Evolutionary conservation across 2,797 vertebrate species (phyloP).

Genomic region (Bradypus variegatus): DNA sequence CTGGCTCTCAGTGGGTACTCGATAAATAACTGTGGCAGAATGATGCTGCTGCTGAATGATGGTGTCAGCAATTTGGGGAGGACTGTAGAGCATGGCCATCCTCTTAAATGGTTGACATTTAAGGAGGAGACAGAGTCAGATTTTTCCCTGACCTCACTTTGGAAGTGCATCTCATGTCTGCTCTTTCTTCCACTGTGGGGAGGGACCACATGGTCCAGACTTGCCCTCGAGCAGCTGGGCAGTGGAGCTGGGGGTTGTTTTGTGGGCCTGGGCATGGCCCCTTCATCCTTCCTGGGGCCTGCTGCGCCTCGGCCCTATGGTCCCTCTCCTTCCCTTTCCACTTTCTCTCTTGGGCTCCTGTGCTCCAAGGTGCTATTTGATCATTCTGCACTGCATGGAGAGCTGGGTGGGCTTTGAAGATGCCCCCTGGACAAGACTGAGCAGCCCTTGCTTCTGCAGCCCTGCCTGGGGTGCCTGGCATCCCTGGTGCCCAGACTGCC

Average conservation of each 20-base stretch:
- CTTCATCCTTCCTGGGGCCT: neutral
- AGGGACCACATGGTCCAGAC: neutral
- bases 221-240: neutral
- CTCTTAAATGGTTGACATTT: neutral
- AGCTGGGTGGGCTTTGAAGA: neutral
- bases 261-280: neutral
- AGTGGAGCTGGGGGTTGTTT: neutral
- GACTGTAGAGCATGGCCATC: neutral
- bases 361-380: neutral
- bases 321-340: neutral
- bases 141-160: neutral
- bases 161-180: neutral
- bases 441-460: neutral
- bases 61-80: neutral
- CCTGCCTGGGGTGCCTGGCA: neutral
- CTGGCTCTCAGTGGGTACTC: accelerated
- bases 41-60: neutral
- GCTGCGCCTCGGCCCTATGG: neutral
- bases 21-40: neutral
- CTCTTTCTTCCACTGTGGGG: neutral
- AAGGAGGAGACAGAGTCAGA: neutral
- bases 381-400: neutral
- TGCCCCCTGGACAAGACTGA: neutral
- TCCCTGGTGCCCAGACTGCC: neutral
- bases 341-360: neutral